Evolutionary conservation across 2,888 invertebrate genomes (phyloP), one percentile per base, ranked within the genome.

Genomic region (Lasioglossum malachurum): DNA sequence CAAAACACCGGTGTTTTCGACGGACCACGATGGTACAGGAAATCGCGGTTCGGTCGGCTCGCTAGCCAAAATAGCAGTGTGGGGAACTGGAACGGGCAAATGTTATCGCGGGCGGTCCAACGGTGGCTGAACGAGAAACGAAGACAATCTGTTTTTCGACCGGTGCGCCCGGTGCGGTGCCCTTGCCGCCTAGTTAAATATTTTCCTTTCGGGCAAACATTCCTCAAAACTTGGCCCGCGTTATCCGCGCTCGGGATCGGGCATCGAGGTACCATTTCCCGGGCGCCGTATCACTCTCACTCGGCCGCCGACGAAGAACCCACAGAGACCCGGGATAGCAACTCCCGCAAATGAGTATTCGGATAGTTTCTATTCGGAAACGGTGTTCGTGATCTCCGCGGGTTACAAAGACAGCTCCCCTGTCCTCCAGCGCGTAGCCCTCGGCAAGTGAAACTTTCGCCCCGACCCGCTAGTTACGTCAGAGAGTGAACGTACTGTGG

Each of bases 131-230:
- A 41, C 57, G n/a, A 41, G 16, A 38, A 57, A 31, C n/a, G 57
- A 75, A 57, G 53, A 75, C 53, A 75, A 41, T 27, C 10, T 75
- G 60, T 38, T 57, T 75, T 60, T 75, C 41, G 57, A 27, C 7
- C 41, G 41, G 12, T 38, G 38, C 57, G 3, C 23, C 27, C 44
- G 35, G 14, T 4, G 46, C 75, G 16, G 16, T 5, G 1, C 46
- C 16, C 41, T 19, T 12, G 35, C 75, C 27, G 38, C 41, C 41
- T 60, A 60, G 60, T 75, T 41, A 75, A 75, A 75, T 60, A 41
- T 75, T 75, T 75, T 57, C 75, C 60, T 75, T 75, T 60, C 60
- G 60, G 8, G 44, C 41, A 75, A 75, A 75, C 44, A 44, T 75
- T 75, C 64, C 75, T 41, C 60, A 31, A 60, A 75, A 60, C 60